Conservation (phyloP, 2,888 invertebrate species). For the Oxyteleia sp. region DNA sequence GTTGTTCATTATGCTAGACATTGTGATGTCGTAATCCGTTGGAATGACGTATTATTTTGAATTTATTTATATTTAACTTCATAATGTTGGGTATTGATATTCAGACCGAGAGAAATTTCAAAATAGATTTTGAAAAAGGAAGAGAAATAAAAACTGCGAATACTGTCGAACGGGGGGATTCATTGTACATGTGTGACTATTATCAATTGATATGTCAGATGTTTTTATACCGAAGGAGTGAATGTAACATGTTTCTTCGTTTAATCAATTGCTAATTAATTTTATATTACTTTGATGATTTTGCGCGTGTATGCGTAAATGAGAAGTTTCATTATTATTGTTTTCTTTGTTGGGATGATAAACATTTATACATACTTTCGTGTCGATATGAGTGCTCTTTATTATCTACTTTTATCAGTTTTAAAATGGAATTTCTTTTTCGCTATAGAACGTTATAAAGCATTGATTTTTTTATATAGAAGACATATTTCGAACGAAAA, state of each 20-base stretch:
- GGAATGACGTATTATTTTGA: conserved; percentile 31
- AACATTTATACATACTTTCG: conserved; percentile 1
- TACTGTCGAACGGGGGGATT: not conserved
- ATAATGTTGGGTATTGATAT: conserved; percentile 5
- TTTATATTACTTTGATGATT: conserved; percentile 15
- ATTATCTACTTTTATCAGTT: conserved; percentile 8
- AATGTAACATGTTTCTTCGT: conserved; percentile 12
- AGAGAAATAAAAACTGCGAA: conserved; percentile 3
- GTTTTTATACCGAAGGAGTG: conserved; percentile 5
- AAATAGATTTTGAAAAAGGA: conserved; percentile 7
- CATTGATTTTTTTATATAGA: no score
- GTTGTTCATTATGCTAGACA: conserved; percentile 25
- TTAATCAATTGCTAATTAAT: conserved; percentile 27
- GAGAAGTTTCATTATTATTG: conserved; percentile 8
- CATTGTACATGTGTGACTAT: not conserved
- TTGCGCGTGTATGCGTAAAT: not conserved
- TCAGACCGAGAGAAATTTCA: not conserved
- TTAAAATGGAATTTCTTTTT: conserved; percentile 17
- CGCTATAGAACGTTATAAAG: not conserved
- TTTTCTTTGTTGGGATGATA: not conserved
- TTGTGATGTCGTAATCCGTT: conserved; percentile 28
- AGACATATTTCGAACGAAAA: no score
- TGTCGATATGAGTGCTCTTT: not conserved
- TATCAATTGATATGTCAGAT: conserved; percentile 20
- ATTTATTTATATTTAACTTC: conserved; percentile 32